Conservation (phyloP, 64 coral and sea anemone genomes). For the Platygyra sinensis region DNA sequence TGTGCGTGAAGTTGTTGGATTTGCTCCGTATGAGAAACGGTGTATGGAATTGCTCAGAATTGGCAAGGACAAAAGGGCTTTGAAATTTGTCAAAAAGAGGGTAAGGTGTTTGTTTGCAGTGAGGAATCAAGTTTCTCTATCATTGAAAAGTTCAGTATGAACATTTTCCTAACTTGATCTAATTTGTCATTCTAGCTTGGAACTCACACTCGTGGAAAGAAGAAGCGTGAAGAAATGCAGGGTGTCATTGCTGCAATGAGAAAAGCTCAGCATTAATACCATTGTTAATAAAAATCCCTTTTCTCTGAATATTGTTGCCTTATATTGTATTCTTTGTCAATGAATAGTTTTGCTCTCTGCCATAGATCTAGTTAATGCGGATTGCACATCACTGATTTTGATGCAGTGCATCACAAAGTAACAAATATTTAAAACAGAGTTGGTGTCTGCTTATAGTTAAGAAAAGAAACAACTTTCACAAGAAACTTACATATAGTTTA, state of each 20-base stretch:
- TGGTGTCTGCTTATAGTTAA: too few relatives aligned
- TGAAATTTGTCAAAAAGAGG: constrained; percentile 99
- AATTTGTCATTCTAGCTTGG: constrained; percentile 78
- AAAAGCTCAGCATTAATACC: constrained; percentile 70
- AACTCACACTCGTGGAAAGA: constrained; percentile 95
- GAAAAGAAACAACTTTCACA: too few relatives aligned
- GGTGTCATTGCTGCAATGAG: constrained; percentile 85
- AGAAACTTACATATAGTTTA: too few relatives aligned
- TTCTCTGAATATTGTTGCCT: neutral
- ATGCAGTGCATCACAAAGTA: too few relatives aligned
- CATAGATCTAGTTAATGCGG: too few relatives aligned
- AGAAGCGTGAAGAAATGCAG: constrained; percentile 98
- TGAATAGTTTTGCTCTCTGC: neutral
- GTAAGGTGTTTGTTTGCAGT: constrained; percentile 38
- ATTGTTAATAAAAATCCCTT: constrained; percentile 22
- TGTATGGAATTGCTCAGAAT: constrained; percentile 96
- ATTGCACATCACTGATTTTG: too few relatives aligned
- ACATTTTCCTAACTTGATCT: neutral
- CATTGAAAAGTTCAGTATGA: too few relatives aligned
- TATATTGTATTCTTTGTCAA: neutral
- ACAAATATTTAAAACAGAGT: too few relatives aligned
- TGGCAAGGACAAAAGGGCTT: constrained; percentile 93
- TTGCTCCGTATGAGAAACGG: constrained; percentile 95
- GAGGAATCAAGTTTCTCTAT: too few relatives aligned
- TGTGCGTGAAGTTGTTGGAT: constrained; percentile 90